Conservation (phyloP, 2,888 invertebrate species). For the Drosophila formosana region DNA sequence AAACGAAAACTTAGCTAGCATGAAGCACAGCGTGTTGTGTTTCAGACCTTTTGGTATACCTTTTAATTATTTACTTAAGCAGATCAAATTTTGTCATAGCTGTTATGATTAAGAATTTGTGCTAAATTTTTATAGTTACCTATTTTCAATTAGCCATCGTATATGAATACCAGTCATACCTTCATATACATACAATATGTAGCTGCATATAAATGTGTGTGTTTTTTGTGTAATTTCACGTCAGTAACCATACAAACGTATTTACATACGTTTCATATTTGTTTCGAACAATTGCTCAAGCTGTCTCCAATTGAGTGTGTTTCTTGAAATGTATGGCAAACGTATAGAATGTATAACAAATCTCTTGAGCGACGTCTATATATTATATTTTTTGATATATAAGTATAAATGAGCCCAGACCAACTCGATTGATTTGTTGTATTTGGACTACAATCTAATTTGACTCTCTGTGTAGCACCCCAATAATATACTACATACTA, state of each 20-base stretch:
- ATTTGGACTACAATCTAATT: conserved; percentile 15
- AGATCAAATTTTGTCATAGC: conserved; percentile 51
- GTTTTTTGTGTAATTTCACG: conserved; percentile 21
- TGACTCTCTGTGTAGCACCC: conserved; percentile 37
- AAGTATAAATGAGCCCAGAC: conserved; percentile 82
- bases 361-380: conserved; percentile 79
- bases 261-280: conserved; percentile 19
- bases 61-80: conserved; percentile 60
- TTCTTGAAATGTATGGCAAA: conserved; percentile 44
- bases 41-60: conserved; percentile 67
- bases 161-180: conserved; percentile 26
- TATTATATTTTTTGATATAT: conserved; percentile 72
- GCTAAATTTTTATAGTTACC: conserved; percentile 72
- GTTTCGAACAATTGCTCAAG: conserved; percentile 63
- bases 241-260: conserved; percentile 11
- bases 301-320: conserved; percentile 63
- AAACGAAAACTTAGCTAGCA: conserved; percentile 57
- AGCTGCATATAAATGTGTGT: conserved; percentile 60
- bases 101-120: conserved; percentile 66
- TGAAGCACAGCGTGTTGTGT: conserved; percentile 48
- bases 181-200: conserved; percentile 33
- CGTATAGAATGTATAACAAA: conserved; percentile 56
- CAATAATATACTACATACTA: conserved; percentile 15
- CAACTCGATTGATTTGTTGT: conserved; percentile 80
- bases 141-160: conserved; percentile 57